phyloP scores from a whole-genome alignment of 2,888 invertebrate species.

The Calliphora vomitoria region DNA sequence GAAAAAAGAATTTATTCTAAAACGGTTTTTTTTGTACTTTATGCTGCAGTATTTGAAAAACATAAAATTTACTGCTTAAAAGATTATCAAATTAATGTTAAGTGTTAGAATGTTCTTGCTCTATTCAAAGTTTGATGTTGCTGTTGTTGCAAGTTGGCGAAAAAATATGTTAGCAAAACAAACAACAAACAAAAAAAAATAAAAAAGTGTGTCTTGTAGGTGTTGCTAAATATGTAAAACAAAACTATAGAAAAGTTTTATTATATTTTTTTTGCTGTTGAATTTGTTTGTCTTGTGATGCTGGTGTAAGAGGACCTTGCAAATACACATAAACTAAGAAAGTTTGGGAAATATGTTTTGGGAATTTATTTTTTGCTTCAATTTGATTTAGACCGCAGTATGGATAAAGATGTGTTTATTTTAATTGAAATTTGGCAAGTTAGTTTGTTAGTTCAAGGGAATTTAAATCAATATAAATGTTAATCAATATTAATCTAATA shows the following conservation, averaged over 20 bases:
- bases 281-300: not conserved
- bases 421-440: no score
- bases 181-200: slow-evolving; percentile 13
- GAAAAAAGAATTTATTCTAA: slow-evolving; percentile 13
- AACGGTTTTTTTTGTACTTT: slow-evolving; percentile 15
- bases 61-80: slow-evolving; percentile 63
- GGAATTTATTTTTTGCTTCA: not conserved
- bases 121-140: slow-evolving; percentile 19
- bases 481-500: no score
- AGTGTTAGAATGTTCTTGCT: slow-evolving; percentile 53
- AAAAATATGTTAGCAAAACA: not conserved
- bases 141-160: slow-evolving; percentile 22
- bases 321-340: slow-evolving; percentile 18
- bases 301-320: slow-evolving; percentile 35
- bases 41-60: slow-evolving; percentile 40
- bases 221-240: slow-evolving; percentile 36
- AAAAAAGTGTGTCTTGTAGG: slow-evolving; percentile 51
- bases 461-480: no score
- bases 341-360: slow-evolving; percentile 14
- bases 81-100: slow-evolving; percentile 73
- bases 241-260: slow-evolving; percentile 38
- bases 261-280: not conserved
- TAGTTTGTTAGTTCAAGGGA: no score
- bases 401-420: not conserved
- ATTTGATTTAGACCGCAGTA: not conserved